Conservation (phyloP, 1,140 invertebrate species). For the Conopomorpha cramerella region DNA sequence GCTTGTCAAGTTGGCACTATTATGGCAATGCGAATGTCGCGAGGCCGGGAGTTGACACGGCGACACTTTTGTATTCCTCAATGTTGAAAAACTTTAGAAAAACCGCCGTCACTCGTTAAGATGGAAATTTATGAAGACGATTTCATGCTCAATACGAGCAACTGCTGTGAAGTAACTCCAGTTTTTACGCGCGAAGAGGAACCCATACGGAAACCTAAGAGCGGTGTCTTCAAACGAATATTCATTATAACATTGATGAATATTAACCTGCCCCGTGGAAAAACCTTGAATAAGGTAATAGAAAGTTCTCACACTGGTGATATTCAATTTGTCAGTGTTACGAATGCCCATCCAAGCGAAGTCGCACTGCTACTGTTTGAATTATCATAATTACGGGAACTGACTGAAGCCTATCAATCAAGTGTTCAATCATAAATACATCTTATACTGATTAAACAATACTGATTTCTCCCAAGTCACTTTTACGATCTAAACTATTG, state of each 20-base stretch:
- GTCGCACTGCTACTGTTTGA: conserved; percentile 9
- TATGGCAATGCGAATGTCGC: conserved; percentile 40
- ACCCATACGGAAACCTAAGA: conserved; percentile 6
- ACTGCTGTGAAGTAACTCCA: conserved; percentile 11
- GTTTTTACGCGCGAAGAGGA: conserved; percentile 7
- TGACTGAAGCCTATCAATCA: conserved; percentile 16
- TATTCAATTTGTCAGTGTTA: background rate
- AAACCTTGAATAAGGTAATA: background rate
- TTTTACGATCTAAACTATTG: too few relatives aligned
- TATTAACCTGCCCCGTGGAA: background rate
- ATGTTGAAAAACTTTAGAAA: conserved; percentile 38
- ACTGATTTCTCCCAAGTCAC: too few relatives aligned
- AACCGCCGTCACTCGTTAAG: conserved; percentile 57
- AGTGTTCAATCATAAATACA: too few relatives aligned
- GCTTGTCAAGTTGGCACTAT: conserved; percentile 18
- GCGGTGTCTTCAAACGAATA: too few relatives aligned
- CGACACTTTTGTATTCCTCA: conserved; percentile 18
- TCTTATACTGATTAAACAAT: too few relatives aligned
- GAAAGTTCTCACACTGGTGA: background rate
- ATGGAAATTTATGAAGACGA: conserved; percentile 55
- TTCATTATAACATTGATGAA: too few relatives aligned
- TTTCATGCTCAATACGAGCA: conserved; percentile 27
- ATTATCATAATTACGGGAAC: conserved; percentile 15
- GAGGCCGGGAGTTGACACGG: conserved; percentile 16
- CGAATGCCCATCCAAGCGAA: background rate